phyloP scores from a whole-genome alignment of 2,888 invertebrate genomes.

The Drosophila stalkeri region DNA sequence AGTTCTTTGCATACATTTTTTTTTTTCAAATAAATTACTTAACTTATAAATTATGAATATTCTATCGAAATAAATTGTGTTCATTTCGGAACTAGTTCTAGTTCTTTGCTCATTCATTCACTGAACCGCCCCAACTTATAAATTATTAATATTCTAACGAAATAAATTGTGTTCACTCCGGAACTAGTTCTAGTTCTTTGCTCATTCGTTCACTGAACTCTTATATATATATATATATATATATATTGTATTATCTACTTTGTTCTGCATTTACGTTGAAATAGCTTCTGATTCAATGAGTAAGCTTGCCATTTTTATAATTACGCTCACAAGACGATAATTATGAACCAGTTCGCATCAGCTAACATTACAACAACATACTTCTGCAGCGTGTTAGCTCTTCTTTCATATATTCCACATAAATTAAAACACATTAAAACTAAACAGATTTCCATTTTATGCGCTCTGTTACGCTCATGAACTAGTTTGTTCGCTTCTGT shows the following conservation, averaged over 20 bases:
- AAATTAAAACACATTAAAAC: neutral
- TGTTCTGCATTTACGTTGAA: neutral
- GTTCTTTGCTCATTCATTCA: neutral
- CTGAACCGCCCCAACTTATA: too few species aligned
- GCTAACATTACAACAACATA: neutral
- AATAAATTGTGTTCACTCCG: neutral
- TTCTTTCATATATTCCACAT: constrained; percentile 2
- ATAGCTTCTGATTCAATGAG: neutral
- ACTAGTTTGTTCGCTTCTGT: constrained; percentile 11
- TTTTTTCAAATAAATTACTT: neutral
- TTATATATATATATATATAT: too few species aligned
- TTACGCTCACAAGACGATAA: neutral
- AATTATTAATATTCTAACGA: too few species aligned
- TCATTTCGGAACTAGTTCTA: neutral
- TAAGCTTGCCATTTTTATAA: neutral
- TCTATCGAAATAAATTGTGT: neutral
- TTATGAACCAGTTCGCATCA: constrained; percentile 14
- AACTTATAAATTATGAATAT: neutral
- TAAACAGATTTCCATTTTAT: constrained; percentile 4
- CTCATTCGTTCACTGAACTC: neutral
- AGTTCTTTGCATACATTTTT: too few species aligned
- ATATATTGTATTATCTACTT: too few species aligned
- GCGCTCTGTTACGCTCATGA: constrained; percentile 7
- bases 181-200: neutral
- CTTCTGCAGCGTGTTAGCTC: neutral